Evolutionary conservation across 2,797 vertebrate species (phyloP), one percentile per base, ranked within the genome.

Genomic region (Gallirallus australis): DNA sequence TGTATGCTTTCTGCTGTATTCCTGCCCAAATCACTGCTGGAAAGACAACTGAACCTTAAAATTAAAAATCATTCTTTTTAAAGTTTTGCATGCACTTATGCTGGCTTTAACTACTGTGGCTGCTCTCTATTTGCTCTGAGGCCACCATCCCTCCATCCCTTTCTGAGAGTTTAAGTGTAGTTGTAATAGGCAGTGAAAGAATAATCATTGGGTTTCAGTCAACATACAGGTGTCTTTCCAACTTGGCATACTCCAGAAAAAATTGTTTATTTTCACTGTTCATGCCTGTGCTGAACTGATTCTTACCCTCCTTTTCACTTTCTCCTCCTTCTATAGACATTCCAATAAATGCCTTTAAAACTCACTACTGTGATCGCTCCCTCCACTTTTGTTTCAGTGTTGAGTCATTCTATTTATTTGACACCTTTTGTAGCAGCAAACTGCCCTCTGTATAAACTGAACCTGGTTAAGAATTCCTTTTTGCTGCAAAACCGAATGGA

Each of bases 391-490:
- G 81, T 95, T 96, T 94, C 90, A 80, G 37, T 40, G 31, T 88
- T 84, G 89, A 94, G 86, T 89, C 77, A 69, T 86, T 94, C 57
- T 95, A 33, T 85, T 87, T 82, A 78, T 93, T 94, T 89, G 82
- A 95, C 65, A 94, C 78, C 35, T 65, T 94, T 92, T 94, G 91
- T 71, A 92, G 86, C 35, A 84, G 73, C 70, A 94, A 88, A 95
- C 71, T 93, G 57, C 31, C 63, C 65, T 96, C 94, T 90, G 64
- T 82, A 80, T 64, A 89, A 95, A 64, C 50, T 88, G 89, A 94
- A 93, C 57, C 70, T 95, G 82, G 82, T 95, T 96, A 95, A 86
- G 84, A 92, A 96, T 94, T 94, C 93, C 47, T 84, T 93, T 96
- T 96, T 90, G 86, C 94, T 59, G 56, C 0, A 2, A 79, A 95